A percentile compares a stretch with the other conserved stretches of the same genome.
phyloP scores from a whole-genome alignment of 2,797 vertebrate species.

The Muraenolepis orangiensis region DNA sequence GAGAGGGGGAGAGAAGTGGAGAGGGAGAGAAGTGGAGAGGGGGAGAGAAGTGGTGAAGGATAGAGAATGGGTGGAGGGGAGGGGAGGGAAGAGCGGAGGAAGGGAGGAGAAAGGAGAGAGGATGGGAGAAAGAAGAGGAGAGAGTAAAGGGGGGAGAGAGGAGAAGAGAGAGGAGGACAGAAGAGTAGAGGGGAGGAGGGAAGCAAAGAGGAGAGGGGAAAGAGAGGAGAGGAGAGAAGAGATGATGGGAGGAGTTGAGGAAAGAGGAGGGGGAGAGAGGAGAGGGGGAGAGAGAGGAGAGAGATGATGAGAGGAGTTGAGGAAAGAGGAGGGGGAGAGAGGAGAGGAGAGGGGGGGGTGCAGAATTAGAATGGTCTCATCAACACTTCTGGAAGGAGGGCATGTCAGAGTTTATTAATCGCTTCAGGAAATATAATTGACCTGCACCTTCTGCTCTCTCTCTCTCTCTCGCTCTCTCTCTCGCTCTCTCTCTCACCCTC shows the following conservation, averaged over 20 bases:
- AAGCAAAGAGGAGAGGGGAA: too few relatives aligned
- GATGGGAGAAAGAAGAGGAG: not conserved
- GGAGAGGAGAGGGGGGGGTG: not conserved
- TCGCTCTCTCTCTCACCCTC: too few relatives aligned
- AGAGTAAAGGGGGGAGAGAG: conserved; percentile 7
- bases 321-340: conserved; percentile 2
- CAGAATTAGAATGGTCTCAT: conserved; percentile 40
- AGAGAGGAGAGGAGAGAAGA: too few relatives aligned
- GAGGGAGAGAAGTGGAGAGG: too few relatives aligned
- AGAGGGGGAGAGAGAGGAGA: too few relatives aligned
- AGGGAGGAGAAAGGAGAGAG: too few relatives aligned
- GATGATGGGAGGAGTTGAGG: too few relatives aligned
- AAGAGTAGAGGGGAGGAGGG: too few relatives aligned
- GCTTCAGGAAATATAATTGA: conserved; percentile 69
- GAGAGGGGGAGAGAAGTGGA: too few relatives aligned
- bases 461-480: too few relatives aligned
- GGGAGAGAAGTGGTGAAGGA: conserved; percentile 27
- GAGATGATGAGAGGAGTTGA: conserved; percentile 16
- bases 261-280: too few relatives aligned
- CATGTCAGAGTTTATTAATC: conserved; percentile 72
- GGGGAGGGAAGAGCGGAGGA: too few relatives aligned
- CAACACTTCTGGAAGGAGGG: conserved; percentile 14
- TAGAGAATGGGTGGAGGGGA: not conserved
- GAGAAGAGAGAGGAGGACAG: not conserved
- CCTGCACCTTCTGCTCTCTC: conserved; percentile 65